Conservation (phyloP, 2,888 invertebrate genomes). For the Scaptomyza flava region DNA sequence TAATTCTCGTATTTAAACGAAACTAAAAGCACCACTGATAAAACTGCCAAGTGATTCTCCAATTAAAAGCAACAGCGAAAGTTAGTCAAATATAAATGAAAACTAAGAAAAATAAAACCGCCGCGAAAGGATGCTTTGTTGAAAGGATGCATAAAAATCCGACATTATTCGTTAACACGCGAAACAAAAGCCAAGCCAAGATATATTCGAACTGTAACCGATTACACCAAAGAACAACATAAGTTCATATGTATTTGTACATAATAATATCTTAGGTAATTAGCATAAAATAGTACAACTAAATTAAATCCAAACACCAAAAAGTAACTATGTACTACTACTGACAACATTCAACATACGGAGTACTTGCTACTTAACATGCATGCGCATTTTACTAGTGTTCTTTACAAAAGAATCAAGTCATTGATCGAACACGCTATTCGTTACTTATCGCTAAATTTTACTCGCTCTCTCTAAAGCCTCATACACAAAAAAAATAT, state of each 20-base stretch:
- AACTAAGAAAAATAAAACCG: conserved; percentile 10
- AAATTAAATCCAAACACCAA: conserved; percentile 10
- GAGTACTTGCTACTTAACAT: too few relatives aligned
- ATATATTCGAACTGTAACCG: conserved; percentile 49
- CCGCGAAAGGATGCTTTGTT: conserved; percentile 2
- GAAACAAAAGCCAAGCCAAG: conserved; percentile 20
- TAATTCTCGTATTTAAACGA: conserved; percentile 2
- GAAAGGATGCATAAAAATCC: neutral
- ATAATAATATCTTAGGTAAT: conserved; percentile 41
- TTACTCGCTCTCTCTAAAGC: too few relatives aligned
- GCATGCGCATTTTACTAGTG: too few relatives aligned
- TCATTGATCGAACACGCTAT: too few relatives aligned
- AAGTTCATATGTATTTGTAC: conserved; percentile 13
- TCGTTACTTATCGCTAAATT: too few relatives aligned
- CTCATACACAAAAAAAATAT: too few relatives aligned
- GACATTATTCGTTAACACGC: conserved; percentile 14
- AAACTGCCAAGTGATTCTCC: conserved; percentile 63
- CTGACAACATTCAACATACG: too few relatives aligned
- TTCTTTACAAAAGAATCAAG: too few relatives aligned
- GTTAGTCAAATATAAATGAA: conserved; percentile 6
- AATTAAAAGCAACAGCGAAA: conserved; percentile 28
- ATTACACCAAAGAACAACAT: conserved; percentile 49
- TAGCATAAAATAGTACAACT: conserved; percentile 27
- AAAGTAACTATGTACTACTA: too few relatives aligned
- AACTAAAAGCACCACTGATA: conserved; percentile 58